These are phyloP conservation scores for Pachyseris speciosa DNA, from an alignment of 64 coral and sea anemone species.

Conservation along the genomic window DNA sequence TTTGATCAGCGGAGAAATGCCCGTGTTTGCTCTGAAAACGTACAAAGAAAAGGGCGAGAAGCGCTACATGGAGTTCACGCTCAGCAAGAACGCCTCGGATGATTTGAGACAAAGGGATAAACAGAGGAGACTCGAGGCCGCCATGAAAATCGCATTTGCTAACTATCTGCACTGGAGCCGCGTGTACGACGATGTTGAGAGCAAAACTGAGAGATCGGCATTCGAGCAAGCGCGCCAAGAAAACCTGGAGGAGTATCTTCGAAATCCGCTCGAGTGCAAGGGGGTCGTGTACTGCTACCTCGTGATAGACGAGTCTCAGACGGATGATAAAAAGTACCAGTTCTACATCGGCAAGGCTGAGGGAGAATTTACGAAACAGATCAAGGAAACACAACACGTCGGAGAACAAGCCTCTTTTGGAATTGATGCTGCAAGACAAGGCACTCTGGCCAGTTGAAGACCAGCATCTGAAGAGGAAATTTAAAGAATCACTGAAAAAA, in stretches of 20 bases:
- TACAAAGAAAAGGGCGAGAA: conserved; percentile 50
- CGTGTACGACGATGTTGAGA: conserved; percentile 50
- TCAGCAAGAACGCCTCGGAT: conserved; percentile 11
- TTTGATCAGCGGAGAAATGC: conserved; percentile 16
- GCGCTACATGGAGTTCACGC: conserved; percentile 28
- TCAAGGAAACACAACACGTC: conserved; percentile 64
- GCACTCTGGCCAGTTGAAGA: conserved; percentile 39
- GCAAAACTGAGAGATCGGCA: conserved; percentile 53
- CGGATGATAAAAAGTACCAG: conserved; percentile 62
- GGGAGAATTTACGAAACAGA: conserved; percentile 51
- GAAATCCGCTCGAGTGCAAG: conserved; percentile 72
- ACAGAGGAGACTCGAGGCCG: conserved; percentile 28
- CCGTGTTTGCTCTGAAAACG: conserved; percentile 35
- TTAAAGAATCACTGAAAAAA: conserved; percentile 10
- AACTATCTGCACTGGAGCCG: conserved; percentile 71
- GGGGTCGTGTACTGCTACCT: conserved; percentile 82
- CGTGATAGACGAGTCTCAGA: conserved; percentile 39
- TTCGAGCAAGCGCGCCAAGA: conserved; percentile 61
- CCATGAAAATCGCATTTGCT: conserved; percentile 58
- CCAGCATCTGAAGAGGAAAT: conserved; percentile 20
- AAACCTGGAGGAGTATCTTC: conserved; percentile 58
- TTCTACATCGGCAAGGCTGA: conserved; percentile 73
- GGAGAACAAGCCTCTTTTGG: conserved; percentile 55
- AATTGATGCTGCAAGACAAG: conserved; percentile 71
- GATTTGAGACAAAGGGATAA: conserved; percentile 23